Conservation (phyloP, 2,888 invertebrate genomes). For the Rambutsinella grinnellia region DNA sequence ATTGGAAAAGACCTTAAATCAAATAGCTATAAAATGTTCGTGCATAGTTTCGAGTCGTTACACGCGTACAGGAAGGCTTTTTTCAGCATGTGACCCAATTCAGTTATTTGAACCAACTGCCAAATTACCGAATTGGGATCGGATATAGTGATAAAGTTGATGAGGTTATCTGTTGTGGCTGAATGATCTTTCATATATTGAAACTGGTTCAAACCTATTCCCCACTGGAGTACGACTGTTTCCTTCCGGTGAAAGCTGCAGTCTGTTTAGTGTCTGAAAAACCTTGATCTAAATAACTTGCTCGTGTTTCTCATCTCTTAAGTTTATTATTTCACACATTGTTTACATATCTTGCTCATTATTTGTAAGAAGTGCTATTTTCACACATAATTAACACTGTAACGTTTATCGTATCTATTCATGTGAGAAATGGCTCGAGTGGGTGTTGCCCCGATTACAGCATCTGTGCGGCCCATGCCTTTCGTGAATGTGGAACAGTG, state of each 20-base stretch:
- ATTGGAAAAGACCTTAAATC: too few species aligned
- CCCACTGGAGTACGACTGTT: background rate
- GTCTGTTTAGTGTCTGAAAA: background rate
- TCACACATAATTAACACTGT: slow-evolving; percentile 6
- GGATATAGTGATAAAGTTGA: background rate
- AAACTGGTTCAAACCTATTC: too few species aligned
- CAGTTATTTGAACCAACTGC: background rate
- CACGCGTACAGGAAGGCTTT: too few species aligned
- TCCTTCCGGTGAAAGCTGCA: background rate
- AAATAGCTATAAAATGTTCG: too few species aligned
- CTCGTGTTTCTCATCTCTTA: too few species aligned
- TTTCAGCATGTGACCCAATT: background rate
- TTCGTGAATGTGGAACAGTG: slow-evolving; percentile 56
- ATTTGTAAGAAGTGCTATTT: too few species aligned
- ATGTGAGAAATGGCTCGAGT: slow-evolving; percentile 41
- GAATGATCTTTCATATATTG: background rate
- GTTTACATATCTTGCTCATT: too few species aligned
- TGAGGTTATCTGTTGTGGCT: background rate
- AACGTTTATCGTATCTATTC: too few species aligned
- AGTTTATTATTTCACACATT: too few species aligned
- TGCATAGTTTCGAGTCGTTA: too few species aligned
- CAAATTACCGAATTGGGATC: background rate
- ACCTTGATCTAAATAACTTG: too few species aligned
- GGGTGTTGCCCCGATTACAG: slow-evolving; percentile 53
- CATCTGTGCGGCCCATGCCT: slow-evolving; percentile 64